These are phyloP conservation scores for Alethe diademata DNA, from an alignment of 2,113 vertebrate species.

Conservation along the genomic window DNA sequence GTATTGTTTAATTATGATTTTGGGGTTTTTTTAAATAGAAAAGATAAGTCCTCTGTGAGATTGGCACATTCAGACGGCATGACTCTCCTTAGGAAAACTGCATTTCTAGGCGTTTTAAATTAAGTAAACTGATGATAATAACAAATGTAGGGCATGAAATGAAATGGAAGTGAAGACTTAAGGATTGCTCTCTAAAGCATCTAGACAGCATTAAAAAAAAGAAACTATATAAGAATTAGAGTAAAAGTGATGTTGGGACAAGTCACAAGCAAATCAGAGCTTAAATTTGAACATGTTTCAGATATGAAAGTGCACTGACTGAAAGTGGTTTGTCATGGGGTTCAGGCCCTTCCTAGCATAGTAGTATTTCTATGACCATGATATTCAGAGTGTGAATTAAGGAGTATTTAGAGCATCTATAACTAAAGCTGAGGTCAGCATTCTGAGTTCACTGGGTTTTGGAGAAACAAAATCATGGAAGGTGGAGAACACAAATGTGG, in stretches of 20 bases:
- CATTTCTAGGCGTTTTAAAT: not conserved
- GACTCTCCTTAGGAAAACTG: not conserved
- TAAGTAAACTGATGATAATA: not conserved
- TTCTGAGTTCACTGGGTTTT: not conserved
- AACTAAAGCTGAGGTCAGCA: not conserved
- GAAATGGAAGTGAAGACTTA: not conserved
- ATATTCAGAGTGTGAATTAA: not conserved
- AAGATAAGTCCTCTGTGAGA: not conserved
- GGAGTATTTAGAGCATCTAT: not conserved
- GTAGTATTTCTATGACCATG: not conserved
- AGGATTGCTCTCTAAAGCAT: not conserved
- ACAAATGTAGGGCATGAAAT: not conserved
- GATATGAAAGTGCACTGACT: not conserved
- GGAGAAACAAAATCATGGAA: not conserved
- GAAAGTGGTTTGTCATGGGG: not conserved
- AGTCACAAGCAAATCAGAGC: not conserved
- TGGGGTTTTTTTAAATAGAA: fast-evolving
- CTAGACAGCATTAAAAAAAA: not conserved
- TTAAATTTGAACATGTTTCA: not conserved
- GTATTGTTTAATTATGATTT: not conserved
- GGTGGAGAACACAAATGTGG: not conserved
- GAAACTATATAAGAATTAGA: not conserved
- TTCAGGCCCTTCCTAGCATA: not conserved
- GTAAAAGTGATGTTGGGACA: not conserved
- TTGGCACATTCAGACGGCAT: not conserved